Evolutionary conservation across 2,113 vertebrate species (phyloP).

Genomic region (Rhinoptilus africanus): DNA sequence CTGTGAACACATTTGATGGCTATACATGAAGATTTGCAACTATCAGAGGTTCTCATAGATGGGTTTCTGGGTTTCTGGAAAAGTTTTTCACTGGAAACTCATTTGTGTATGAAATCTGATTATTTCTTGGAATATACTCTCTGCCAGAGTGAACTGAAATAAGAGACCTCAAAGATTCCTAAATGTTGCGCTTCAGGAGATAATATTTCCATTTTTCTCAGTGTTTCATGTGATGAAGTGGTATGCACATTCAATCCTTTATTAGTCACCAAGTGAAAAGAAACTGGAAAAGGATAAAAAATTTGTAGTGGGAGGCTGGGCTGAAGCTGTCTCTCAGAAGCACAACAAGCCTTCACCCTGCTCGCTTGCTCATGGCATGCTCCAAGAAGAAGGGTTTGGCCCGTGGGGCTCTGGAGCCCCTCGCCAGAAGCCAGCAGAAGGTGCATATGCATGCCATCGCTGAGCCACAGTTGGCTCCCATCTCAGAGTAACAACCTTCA

Average conservation of each 20-base stretch:
- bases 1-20: not conserved
- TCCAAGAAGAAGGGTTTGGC: not conserved
- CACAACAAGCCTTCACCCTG: not conserved
- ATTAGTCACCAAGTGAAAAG: not conserved
- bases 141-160: not conserved
- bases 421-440: not conserved
- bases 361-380: accelerated
- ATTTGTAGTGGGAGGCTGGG: too few relatives aligned
- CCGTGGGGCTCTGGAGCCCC: not conserved
- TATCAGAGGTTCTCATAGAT: not conserved
- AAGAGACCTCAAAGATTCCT: not conserved
- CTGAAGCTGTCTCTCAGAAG: not conserved
- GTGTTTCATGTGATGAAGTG: accelerated
- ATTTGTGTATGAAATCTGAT: not conserved
- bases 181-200: not conserved
- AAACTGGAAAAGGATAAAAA: not conserved
- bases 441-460: too few relatives aligned
- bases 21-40: accelerated
- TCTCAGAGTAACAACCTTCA: accelerated
- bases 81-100: not conserved
- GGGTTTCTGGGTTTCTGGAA: not conserved
- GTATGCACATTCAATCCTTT: too few relatives aligned
- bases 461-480: not conserved
- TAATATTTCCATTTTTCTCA: not conserved
- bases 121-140: not conserved